Percentiles rank a stretch among this genome's conserved stretches.
Evolutionary conservation across 2,113 vertebrate genomes (phyloP).

Genomic region (Lontra canadensis): DNA sequence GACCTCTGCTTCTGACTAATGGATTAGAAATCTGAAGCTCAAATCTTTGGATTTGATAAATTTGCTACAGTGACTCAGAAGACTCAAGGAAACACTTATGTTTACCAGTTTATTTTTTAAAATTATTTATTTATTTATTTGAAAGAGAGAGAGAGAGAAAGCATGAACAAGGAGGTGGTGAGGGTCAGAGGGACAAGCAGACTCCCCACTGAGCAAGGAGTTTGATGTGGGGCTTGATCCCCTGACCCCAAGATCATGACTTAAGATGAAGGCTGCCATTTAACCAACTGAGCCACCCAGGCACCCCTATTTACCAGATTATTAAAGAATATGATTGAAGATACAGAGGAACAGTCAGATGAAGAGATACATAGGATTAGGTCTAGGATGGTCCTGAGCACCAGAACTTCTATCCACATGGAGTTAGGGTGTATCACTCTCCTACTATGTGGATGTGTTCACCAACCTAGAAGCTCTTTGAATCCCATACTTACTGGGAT

Average conservation of each 20-base stretch:
- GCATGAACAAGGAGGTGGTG: background rate
- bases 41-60: background rate
- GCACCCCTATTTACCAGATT: background rate
- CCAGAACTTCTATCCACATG: background rate
- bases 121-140: background rate
- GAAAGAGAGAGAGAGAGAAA: background rate
- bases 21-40: background rate
- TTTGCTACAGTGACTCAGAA: background rate
- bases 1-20: background rate
- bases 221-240: background rate
- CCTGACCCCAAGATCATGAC: no score
- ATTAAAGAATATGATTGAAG: background rate
- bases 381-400: background rate
- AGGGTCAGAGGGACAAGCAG: background rate
- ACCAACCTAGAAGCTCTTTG: background rate
- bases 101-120: background rate
- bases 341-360: background rate
- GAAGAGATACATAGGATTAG: background rate
- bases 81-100: background rate
- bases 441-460: background rate
- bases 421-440: background rate
- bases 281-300: no score
- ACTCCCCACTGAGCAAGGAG: background rate
- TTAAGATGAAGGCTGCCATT: no score
- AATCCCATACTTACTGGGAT: background rate